Evolutionary conservation across 1,140 invertebrate genomes (phyloP).

Genomic region (Limonius californicus): DNA sequence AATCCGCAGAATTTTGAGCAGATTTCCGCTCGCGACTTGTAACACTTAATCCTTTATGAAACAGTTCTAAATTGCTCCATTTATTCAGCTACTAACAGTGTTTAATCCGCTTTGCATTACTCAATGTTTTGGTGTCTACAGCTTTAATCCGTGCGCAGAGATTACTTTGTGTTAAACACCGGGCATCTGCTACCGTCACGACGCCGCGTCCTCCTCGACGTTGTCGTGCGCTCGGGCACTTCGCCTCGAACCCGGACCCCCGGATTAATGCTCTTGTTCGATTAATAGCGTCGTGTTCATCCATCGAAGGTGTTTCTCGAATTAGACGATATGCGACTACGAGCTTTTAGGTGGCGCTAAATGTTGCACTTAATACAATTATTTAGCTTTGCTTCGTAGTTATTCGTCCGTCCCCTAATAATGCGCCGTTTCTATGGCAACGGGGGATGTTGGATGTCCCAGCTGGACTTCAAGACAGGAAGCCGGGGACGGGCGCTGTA

Average conservation of each 20-base stretch:
- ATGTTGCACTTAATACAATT: neutral
- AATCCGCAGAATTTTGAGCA: conserved; percentile 11
- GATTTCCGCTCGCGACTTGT: neutral
- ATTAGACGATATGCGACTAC: neutral
- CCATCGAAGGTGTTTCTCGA: neutral
- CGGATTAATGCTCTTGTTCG: neutral
- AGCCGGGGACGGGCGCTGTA: neutral
- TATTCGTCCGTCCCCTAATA: neutral
- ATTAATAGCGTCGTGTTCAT: neutral
- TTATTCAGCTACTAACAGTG: conserved; percentile 28
- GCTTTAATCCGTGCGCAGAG: neutral
- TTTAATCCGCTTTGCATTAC: conserved; percentile 31
- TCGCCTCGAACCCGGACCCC: neutral
- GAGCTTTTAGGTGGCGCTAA: neutral
- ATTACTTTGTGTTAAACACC: conserved; percentile 8
- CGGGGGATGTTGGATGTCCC: neutral
- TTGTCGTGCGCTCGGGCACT: too few relatives aligned
- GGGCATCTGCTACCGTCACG: conserved; percentile 9
- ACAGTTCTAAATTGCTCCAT: conserved; percentile 27
- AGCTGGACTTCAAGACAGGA: conserved; percentile 12
- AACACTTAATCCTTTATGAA: conserved; percentile 27
- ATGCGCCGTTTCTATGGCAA: conserved; percentile 9
- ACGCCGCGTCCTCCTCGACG: too few relatives aligned
- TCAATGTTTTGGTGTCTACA: conserved; percentile 15
- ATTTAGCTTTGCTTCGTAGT: neutral